Evolutionary conservation across 2,888 invertebrate species (phyloP).

Genomic region (Griposia aprilina): DNA sequence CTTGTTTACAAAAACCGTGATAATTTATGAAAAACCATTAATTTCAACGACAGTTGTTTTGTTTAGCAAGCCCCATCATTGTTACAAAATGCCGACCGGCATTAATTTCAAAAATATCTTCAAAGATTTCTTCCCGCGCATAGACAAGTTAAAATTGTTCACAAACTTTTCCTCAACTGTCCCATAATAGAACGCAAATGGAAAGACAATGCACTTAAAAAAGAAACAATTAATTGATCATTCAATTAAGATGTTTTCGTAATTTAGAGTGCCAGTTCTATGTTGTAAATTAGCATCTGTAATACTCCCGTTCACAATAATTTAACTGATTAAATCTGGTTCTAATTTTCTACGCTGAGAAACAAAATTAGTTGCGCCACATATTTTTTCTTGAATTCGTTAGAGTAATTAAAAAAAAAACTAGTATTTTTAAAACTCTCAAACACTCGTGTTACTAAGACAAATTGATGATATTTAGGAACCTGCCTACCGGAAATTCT

Average conservation of each 20-base stretch:
- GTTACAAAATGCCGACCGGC: neutral
- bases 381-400: neutral
- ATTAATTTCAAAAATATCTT: neutral
- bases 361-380: constrained; percentile 2
- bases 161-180: constrained; percentile 26
- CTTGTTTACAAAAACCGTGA: neutral
- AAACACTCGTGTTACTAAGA: neutral
- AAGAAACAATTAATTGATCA: constrained; percentile 50
- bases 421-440: neutral
- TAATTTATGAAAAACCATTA: neutral
- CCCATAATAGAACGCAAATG: constrained; percentile 44
- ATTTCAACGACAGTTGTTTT: neutral
- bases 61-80: neutral
- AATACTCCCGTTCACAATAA: constrained; percentile 31
- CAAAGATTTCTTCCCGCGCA: neutral
- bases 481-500: neutral
- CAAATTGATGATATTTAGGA: neutral
- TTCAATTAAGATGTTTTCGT: constrained; percentile 54
- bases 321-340: constrained; percentile 39
- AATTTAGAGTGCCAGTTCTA: constrained; percentile 48
- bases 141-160: constrained; percentile 10
- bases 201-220: constrained; percentile 34
- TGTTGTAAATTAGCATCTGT: constrained; percentile 44
- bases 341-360: constrained; percentile 11
- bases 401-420: neutral